Evolutionary conservation across 2,113 vertebrate genomes (phyloP).

Genomic region (Tapirus terrestris): DNA sequence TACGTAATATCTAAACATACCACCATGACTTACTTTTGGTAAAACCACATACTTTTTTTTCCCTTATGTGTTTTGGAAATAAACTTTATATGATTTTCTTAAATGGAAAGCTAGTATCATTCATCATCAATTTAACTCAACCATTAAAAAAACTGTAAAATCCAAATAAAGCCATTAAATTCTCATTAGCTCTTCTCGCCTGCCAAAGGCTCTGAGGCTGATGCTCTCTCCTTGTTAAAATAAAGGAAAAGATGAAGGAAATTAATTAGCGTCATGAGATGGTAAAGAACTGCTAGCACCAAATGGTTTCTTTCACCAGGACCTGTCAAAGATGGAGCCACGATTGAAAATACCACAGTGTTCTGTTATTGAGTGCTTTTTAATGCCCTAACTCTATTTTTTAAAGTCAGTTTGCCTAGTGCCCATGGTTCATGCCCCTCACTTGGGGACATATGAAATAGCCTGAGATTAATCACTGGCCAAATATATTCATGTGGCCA

Average conservation of each 20-base stretch:
- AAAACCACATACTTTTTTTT: background rate
- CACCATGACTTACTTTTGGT: accelerated
- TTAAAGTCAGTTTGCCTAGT: accelerated
- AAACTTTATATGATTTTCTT: background rate
- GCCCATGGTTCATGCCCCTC: accelerated
- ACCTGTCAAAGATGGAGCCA: no score
- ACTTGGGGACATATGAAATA: accelerated
- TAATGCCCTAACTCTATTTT: background rate
- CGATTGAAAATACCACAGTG: accelerated
- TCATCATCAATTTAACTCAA: background rate
- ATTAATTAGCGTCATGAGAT: background rate
- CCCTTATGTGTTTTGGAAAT: accelerated
- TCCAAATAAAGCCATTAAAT: background rate
- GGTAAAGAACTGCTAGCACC: accelerated
- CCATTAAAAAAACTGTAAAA: no score
- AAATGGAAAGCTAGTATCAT: background rate
- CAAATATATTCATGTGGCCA: accelerated
- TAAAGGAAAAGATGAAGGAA: background rate
- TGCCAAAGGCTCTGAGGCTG: background rate
- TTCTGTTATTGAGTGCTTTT: background rate
- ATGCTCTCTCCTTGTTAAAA: background rate
- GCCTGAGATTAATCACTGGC: no score
- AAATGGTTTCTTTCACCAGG: no score
- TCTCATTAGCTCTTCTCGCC: background rate
- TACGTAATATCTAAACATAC: accelerated